Evolutionary conservation across 2,113 vertebrate species (phyloP).

Genomic region (Candoia aspera): DNA sequence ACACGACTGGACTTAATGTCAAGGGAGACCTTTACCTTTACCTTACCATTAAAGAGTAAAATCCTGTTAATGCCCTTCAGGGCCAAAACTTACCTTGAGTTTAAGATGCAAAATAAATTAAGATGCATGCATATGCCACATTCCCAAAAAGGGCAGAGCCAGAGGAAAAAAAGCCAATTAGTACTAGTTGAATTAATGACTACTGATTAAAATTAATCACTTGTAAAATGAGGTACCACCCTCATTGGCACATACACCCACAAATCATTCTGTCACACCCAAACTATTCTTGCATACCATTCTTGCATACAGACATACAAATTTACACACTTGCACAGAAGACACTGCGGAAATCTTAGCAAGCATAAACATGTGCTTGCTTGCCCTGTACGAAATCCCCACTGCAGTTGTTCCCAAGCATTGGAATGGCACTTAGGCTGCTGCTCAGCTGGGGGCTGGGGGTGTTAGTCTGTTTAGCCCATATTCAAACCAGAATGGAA

Average conservation of each 20-base stretch:
- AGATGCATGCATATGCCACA: background rate
- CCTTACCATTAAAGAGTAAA: background rate
- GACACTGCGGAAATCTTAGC: background rate
- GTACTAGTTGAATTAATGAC: background rate
- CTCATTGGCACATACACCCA: background rate
- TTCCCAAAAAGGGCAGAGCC: background rate
- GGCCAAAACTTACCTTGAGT: background rate
- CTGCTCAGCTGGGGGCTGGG: no score
- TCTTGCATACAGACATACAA: background rate
- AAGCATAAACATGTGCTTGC: background rate
- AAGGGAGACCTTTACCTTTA: no score
- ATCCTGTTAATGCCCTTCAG: no score
- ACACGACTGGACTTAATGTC: no score
- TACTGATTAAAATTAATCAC: background rate
- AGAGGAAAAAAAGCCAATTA: background rate
- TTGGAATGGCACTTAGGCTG: no score
- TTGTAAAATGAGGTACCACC: background rate
- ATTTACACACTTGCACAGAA: background rate
- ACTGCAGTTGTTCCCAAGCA: no score
- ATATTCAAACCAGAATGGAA: no score
- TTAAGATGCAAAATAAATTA: background rate
- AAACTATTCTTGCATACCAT: background rate
- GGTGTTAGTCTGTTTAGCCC: no score
- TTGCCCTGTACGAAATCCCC: background rate
- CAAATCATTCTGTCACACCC: background rate